phyloP scores from a whole-genome alignment of 2,113 vertebrate genomes.

The Barnardius zonarius region DNA sequence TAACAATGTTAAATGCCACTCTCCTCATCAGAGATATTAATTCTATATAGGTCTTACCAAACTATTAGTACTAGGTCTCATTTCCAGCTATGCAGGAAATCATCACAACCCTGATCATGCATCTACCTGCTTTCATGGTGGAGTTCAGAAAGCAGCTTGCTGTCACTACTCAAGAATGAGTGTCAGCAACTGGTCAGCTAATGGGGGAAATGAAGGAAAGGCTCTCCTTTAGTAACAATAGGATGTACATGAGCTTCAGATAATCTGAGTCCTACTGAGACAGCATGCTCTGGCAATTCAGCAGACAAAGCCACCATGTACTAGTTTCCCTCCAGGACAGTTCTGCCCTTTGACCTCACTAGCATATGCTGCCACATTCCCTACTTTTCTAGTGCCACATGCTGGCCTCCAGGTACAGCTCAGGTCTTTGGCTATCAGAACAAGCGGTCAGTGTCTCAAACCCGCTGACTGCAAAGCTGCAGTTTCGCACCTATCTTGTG shows the following conservation, averaged over 20 bases:
- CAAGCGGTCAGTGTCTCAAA: neutral
- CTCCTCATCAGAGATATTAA: neutral
- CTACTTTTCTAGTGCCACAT: neutral
- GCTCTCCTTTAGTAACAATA: neutral
- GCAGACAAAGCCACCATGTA: neutral
- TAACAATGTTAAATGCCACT: neutral
- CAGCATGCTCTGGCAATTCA: neutral
- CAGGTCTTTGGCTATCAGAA: neutral
- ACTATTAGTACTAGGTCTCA: neutral
- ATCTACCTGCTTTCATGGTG: neutral
- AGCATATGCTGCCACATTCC: neutral
- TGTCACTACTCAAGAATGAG: neutral
- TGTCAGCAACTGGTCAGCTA: neutral
- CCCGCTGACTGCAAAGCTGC: neutral
- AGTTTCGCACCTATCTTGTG: neutral
- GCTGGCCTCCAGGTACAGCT: neutral
- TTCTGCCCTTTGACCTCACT: neutral
- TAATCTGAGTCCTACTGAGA: neutral
- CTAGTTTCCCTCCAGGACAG: neutral
- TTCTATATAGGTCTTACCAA: neutral
- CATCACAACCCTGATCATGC: neutral
- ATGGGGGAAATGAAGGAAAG: neutral
- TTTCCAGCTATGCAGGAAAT: neutral
- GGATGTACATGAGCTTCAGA: neutral
- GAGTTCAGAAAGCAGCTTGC: neutral